phyloP scores from a whole-genome alignment of 1,140 invertebrate genomes.

The Drosophila mojavensis region DNA sequence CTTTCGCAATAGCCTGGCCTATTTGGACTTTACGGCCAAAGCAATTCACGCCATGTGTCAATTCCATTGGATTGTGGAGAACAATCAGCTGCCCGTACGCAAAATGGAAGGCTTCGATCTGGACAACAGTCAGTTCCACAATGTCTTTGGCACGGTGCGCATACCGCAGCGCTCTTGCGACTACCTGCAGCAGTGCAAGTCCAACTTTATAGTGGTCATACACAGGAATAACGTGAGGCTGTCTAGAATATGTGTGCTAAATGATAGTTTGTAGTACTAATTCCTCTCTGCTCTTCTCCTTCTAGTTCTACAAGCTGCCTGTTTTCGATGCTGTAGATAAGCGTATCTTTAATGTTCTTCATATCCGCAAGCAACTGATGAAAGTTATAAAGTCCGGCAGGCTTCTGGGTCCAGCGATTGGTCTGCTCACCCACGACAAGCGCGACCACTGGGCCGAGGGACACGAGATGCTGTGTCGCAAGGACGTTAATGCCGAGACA shows the following conservation, averaged over 20 bases:
- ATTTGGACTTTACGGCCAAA: slow-evolving; percentile 88
- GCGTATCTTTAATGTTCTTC: slow-evolving; percentile 20
- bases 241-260: background rate
- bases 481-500: slow-evolving; percentile 86
- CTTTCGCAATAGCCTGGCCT: slow-evolving; percentile 87
- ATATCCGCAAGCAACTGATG: slow-evolving; percentile 80
- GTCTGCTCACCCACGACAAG: slow-evolving; percentile 92
- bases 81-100: slow-evolving; percentile 89
- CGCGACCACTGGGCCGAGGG: slow-evolving; percentile 92
- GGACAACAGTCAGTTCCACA: slow-evolving; percentile 95
- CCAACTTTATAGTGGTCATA: slow-evolving; percentile 90
- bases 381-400: slow-evolving; percentile 85
- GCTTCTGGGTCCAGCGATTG: slow-evolving; percentile 86
- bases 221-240: slow-evolving; percentile 92
- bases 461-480: slow-evolving; percentile 86
- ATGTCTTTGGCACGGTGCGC: slow-evolving; percentile 93
- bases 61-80: slow-evolving; percentile 89
- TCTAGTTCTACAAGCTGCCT: slow-evolving; percentile 91
- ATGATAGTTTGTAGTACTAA: background rate
- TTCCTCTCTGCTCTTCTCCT: background rate
- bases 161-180: slow-evolving; percentile 89
- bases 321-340: slow-evolving; percentile 87
- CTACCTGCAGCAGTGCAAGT: slow-evolving; percentile 86
- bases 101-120: slow-evolving; percentile 90
- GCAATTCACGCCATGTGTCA: slow-evolving; percentile 88